phyloP scores from a whole-genome alignment of 2,888 invertebrate genomes.

The Bibio marci region DNA sequence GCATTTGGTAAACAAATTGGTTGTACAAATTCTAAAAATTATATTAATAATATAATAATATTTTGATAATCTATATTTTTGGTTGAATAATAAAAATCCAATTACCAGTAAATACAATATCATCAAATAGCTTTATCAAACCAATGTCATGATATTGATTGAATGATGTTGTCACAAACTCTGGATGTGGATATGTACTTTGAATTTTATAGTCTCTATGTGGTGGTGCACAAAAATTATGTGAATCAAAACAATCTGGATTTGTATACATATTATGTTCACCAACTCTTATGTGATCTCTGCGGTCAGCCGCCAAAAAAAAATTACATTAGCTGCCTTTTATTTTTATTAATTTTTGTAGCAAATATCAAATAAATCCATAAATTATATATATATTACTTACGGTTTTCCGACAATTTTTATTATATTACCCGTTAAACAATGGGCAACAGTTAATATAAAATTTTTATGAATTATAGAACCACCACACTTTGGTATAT shows the following conservation, averaged over 20 bases:
- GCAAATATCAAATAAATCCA: too few species aligned
- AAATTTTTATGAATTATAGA: slow-evolving; percentile 8
- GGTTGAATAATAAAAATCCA: too few species aligned
- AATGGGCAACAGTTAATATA: slow-evolving; percentile 9
- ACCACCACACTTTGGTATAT: slow-evolving; percentile 9
- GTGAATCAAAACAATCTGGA: slow-evolving; percentile 3
- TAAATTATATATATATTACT: too few species aligned
- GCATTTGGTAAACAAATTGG: slow-evolving; percentile 20
- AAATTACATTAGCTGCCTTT: too few species aligned
- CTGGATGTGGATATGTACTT: slow-evolving; percentile 17
- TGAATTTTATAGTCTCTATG: slow-evolving; percentile 19
- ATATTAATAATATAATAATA: slow-evolving; percentile 1
- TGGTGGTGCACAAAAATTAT: slow-evolving; percentile 17
- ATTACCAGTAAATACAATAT: slow-evolving; percentile 16
- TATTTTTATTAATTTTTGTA: too few species aligned
- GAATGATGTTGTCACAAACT: slow-evolving; percentile 15
- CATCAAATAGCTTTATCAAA: slow-evolving; percentile 18
- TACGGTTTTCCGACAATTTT: background rate
- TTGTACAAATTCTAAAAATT: slow-evolving; percentile 18
- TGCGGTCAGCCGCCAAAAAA: too few species aligned
- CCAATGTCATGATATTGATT: slow-evolving; percentile 27
- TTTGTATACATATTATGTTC: slow-evolving; percentile 2
- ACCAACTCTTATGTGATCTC: slow-evolving; percentile 5
- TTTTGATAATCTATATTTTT: too few species aligned
- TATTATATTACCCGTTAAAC: background rate